A percentile compares a stretch with the other conserved stretches of the same genome.
phyloP scores from a whole-genome alignment of 2,113 vertebrate genomes.

The Nymphicus hollandicus region DNA sequence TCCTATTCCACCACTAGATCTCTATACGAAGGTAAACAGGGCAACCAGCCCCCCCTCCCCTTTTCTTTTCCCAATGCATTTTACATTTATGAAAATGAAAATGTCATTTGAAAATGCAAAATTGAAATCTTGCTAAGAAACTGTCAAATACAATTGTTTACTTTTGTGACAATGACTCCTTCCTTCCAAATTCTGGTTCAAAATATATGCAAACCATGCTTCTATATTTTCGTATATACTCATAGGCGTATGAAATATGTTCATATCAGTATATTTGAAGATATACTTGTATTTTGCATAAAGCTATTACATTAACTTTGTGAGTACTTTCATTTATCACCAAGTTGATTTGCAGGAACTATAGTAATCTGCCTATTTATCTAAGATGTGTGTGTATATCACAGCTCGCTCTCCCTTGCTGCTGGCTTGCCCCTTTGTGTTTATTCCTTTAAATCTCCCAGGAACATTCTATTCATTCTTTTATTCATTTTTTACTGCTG shows the following conservation, averaged over 20 bases:
- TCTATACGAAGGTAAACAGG: constrained; percentile 19
- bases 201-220: background rate
- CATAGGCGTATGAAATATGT: background rate
- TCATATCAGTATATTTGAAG: background rate
- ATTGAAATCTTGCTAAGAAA: background rate
- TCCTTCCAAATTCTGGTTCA: background rate
- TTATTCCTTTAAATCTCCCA: background rate
- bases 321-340: background rate
- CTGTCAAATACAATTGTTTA: background rate
- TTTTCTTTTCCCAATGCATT: background rate
- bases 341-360: background rate
- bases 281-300: background rate
- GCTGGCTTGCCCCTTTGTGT: background rate
- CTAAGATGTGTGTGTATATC: rapidly evolving
- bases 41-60: background rate
- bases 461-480: background rate
- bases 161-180: background rate
- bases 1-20: background rate
- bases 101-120: background rate
- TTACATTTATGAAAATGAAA: constrained; percentile 7
- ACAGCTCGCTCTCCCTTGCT: background rate
- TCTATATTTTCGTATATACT: background rate
- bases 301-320: background rate
- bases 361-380: background rate
- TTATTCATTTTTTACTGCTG: background rate